Base-by-base conservation (phyloP, 2,113 vertebrate species). In the Aix galericulata region DNA sequence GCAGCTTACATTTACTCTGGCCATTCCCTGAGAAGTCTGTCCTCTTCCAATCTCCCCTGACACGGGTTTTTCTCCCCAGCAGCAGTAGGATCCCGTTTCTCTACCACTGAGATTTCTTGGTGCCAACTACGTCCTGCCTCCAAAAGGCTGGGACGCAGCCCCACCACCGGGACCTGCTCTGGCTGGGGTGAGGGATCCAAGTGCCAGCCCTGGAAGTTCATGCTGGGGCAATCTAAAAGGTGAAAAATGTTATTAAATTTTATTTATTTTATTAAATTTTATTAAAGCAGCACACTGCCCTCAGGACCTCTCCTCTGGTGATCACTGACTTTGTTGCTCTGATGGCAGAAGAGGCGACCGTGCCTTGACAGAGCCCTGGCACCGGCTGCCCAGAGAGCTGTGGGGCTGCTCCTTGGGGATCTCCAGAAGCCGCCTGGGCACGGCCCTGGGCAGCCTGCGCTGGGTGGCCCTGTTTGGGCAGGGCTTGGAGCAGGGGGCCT, bases 61-160 rank as follows among this genome's bases (percentile, higher is more conserved):
- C 26, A 55, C 10, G 0, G 1, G 11, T 81, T 79, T 62, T 22
- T 11, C 14, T 31, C 27, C 26, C 26, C 48, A 13, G 23, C 26
- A 86, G 73, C 31, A 86, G 44, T 32, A 64, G 59, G 16, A 91
- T 75, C 25, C 55, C 50, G n/a, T 27, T 89, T 82, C 29, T 79
- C 48, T 80, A 80, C 38, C 36, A 21, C 22, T 7, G 2, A 16
- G 26, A 22, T 13, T 15, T 76, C 75, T 53, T 77, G 36, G 26
- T 66, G 18, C 7, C 55, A 50, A 0, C 27, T 27, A 1, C 34
- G 56, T 50, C 44, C 21, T 14, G 17, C 1, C 3, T 63, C 59
- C 59, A 38, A 81, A 88, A 60, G 22, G 2, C 17, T 72, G 66
- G 34, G 31, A 60, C 34, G 16, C 16, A 59, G 13, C 29, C 56